Evolutionary conservation across 1,140 invertebrate genomes (phyloP).

Genomic region (Scylla paramamosain): DNA sequence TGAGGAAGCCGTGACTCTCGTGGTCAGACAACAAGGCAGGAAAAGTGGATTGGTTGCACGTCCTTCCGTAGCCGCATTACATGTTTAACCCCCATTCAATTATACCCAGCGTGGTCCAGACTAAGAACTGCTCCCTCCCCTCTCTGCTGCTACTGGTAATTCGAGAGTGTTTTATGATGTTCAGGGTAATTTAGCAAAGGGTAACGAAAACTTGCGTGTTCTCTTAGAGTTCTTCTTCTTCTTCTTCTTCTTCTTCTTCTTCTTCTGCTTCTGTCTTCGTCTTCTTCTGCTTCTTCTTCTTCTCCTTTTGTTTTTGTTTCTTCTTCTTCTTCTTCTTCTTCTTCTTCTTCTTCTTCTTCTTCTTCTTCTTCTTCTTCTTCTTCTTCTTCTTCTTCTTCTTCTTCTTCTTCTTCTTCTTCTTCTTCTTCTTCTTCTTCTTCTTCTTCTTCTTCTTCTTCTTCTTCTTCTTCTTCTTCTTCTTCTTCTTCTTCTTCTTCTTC

Average conservation of each 20-base stretch:
- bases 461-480: neutral
- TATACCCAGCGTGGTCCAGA: no score
- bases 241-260: constrained; percentile 2
- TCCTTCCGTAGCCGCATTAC: no score
- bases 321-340: neutral
- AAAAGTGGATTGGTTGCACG: no score
- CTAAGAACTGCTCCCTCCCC: no score
- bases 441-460: neutral
- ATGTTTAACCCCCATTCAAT: no score
- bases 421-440: neutral
- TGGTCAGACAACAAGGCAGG: no score
- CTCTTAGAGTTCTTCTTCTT: neutral
- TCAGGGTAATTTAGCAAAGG: no score
- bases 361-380: neutral
- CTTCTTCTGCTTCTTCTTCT: neutral
- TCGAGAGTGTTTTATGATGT: no score
- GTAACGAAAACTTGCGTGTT: neutral
- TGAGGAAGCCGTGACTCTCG: no score
- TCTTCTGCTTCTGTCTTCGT: neutral
- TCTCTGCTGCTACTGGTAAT: no score
- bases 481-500: neutral
- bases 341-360: neutral
- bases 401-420: no score
- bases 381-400: neutral
- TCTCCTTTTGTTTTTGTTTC: neutral